Evolutionary conservation across 2,797 vertebrate species (phyloP).

Genomic region (Amniataba percoides): DNA sequence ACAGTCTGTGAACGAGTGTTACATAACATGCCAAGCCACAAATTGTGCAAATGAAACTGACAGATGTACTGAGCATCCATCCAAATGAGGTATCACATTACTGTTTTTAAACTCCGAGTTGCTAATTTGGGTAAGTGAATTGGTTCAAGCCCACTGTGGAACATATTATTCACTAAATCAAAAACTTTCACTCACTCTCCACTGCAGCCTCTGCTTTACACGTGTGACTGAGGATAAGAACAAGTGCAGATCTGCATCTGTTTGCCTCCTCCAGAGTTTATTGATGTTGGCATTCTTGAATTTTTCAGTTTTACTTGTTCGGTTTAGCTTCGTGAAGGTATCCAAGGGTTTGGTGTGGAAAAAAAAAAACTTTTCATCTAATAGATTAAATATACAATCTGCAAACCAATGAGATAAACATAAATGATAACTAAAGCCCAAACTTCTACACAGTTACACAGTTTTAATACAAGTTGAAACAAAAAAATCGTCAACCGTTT

Average conservation of each 20-base stretch:
- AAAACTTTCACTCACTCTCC: constrained; percentile 7
- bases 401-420: not conserved
- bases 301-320: too few relatives aligned
- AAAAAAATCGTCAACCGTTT: not conserved
- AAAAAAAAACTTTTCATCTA: too few relatives aligned
- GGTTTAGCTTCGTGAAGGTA: too few relatives aligned
- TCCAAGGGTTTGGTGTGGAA: too few relatives aligned
- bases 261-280: not conserved
- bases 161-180: constrained; percentile 32
- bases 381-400: too few relatives aligned
- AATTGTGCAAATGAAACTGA: constrained; percentile 40
- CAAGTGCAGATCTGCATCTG: constrained; percentile 1
- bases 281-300: too few relatives aligned
- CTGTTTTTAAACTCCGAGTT: not conserved
- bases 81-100: constrained; percentile 20
- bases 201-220: not conserved
- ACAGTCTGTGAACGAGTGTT: constrained; percentile 10
- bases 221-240: not conserved
- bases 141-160: constrained; percentile 1
- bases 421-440: too few relatives aligned
- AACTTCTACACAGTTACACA: too few relatives aligned
- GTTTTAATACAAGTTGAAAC: not conserved
- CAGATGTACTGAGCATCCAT: constrained; percentile 37
- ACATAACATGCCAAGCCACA: constrained; percentile 26
- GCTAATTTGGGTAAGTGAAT: constrained; percentile 23